Evolutionary conservation across 2,888 invertebrate genomes (phyloP).

Genomic region (Caenorhabditis wallacei): DNA sequence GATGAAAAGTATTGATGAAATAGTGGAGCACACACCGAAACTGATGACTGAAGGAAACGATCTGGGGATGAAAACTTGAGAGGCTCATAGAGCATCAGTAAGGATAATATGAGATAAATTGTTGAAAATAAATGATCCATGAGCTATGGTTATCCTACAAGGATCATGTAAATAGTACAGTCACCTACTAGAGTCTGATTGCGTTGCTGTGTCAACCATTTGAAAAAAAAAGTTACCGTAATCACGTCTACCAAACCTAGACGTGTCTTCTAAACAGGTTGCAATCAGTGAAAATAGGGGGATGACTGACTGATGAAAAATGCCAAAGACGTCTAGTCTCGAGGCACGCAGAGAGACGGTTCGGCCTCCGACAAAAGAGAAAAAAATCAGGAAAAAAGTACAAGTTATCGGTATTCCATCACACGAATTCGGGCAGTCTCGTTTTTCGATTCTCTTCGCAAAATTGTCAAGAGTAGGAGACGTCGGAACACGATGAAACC

Average conservation of each 20-base stretch:
- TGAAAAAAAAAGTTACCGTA: background rate
- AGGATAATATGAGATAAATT: background rate
- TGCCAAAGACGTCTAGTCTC: background rate
- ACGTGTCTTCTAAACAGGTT: too few species aligned
- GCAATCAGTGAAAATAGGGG: background rate
- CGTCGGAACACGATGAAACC: conserved; percentile 23
- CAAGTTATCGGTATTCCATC: conserved; percentile 55
- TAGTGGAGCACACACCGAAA: conserved; percentile 11
- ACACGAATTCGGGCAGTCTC: background rate
- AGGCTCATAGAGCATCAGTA: background rate
- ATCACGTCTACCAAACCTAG: background rate
- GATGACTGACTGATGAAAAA: conserved; percentile 9
- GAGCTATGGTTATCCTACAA: background rate
- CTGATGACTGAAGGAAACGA: background rate
- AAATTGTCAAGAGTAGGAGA: conserved; percentile 29
- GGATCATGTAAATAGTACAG: background rate
- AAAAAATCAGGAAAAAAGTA: conserved; percentile 39
- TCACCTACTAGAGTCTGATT: background rate
- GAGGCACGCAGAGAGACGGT: background rate
- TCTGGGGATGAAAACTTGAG: too few species aligned
- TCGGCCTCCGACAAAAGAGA: background rate
- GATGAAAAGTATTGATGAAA: background rate
- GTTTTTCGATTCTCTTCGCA: conserved; percentile 6
- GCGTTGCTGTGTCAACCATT: too few species aligned
- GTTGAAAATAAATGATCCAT: background rate